These are phyloP conservation scores for Etia nguti DNA, from an alignment of 2,113 vertebrate species.

Conservation along the genomic window DNA sequence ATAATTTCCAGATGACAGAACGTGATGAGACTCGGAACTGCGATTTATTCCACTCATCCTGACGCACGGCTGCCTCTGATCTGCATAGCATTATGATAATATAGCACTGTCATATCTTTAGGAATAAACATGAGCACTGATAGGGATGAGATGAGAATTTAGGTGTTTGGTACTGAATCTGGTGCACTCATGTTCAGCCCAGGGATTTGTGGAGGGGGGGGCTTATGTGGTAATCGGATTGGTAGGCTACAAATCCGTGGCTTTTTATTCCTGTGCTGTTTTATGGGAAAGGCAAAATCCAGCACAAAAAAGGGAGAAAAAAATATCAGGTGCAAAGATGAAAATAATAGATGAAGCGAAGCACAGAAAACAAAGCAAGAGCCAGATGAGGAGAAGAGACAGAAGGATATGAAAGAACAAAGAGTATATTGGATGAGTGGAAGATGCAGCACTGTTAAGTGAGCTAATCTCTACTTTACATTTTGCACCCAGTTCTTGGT, in stretches of 20 bases:
- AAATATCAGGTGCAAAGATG: not conserved
- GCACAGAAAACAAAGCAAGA: not conserved
- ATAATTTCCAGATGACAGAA: not conserved
- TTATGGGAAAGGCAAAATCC: not conserved
- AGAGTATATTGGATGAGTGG: not conserved
- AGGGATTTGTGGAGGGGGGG: constrained; percentile 23
- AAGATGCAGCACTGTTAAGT: not conserved
- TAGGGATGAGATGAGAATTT: constrained; percentile 34
- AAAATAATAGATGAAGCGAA: not conserved
- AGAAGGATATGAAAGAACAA: not conserved
- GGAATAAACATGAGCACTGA: constrained; percentile 34
- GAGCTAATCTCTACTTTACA: not conserved
- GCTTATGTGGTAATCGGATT: constrained; percentile 58
- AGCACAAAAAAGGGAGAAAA: not conserved
- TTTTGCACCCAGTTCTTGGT: not conserved
- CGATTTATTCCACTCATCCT: constrained; percentile 6
- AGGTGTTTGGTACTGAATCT: constrained; percentile 17
- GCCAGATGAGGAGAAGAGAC: not conserved
- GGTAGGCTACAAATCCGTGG: not conserved
- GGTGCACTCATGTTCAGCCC: constrained; percentile 10
- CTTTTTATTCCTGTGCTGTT: constrained; percentile 20
- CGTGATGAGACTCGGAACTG: not conserved
- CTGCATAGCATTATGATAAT: constrained; percentile 39
- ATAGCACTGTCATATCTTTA: not conserved
- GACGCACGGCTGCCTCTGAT: constrained; percentile 22